Base-by-base conservation (phyloP, 1,140 invertebrate genomes). In the Chlorops oryzae region DNA sequence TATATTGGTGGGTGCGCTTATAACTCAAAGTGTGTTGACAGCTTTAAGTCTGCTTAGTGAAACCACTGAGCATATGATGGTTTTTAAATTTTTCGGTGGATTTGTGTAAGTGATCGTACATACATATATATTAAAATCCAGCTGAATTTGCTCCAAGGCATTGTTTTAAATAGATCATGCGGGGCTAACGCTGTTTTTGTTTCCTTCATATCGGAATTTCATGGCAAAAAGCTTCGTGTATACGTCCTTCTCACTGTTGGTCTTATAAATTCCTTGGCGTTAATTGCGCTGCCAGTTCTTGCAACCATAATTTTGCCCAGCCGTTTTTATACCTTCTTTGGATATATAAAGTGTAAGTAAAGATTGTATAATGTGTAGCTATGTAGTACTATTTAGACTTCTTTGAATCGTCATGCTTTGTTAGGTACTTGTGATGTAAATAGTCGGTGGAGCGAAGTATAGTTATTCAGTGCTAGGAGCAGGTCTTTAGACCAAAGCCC, bases 51-150 rank as follows among this genome's bases (percentile, higher is more conserved):
- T n/a, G n/a, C n/a, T n/a, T n/a, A n/a, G n/a, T n/a, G n/a, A n/a
- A n/a, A n/a, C n/a, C n/a, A n/a, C n/a, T n/a, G n/a, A 75, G 43
- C 76, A 83, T 50, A 76, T 92, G 9, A 74, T 88, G n/a, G 58
- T 83, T 2, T 80, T 85, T 20, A 83, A 88, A 66, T 87, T 88
- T 59, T 64, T 85, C 25, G 84, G 81, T 55, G 88, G 89, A 18
- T 79, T 88, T 45, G 77, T 88, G 88, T 91, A 50, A 50, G 78
- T 82, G 49, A 2, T 28, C 28, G 57, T 56, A 23, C 12, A 28
- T 23, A 20, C 6, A 15, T 9, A 17, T 22, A 3, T 5, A 12
- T 15, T 9, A n/a, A 1, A 22, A 25, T 38, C 7, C n/a, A n/a
- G n/a, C n/a, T n/a, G n/a, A n/a, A n/a, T n/a, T n/a, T n/a, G n/a